These are phyloP conservation scores for Cinara cedri DNA, from an alignment of 2,888 invertebrate genomes.

Conservation along the genomic window DNA sequence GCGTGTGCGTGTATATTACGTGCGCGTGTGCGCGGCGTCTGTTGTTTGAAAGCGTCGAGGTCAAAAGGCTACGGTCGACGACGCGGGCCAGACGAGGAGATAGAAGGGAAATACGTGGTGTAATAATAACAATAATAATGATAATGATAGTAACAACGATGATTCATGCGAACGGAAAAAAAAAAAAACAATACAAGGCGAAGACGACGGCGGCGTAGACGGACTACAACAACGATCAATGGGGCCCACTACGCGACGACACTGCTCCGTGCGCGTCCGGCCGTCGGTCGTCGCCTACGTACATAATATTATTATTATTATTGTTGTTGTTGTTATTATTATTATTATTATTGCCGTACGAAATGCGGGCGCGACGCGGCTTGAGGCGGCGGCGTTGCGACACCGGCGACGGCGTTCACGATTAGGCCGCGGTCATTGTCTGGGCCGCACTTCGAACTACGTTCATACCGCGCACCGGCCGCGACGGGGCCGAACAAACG, in stretches of 20 bases:
- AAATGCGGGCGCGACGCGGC: too few species aligned
- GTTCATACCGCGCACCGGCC: too few species aligned
- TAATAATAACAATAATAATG: background rate
- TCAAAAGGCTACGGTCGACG: conserved; percentile 22
- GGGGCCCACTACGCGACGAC: too few species aligned
- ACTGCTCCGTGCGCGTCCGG: too few species aligned
- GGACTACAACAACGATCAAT: too few species aligned
- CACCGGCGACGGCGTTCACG: too few species aligned
- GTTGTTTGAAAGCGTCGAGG: background rate
- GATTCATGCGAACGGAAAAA: background rate
- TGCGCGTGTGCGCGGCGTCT: background rate
- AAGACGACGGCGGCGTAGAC: background rate
- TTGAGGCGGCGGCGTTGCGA: too few species aligned
- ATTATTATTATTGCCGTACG: too few species aligned
- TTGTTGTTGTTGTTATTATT: background rate
- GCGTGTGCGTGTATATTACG: background rate
- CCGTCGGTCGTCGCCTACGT: background rate
- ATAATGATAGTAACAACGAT: background rate
- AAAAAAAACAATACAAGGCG: background rate
- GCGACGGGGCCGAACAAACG: too few species aligned
- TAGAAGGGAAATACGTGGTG: background rate
- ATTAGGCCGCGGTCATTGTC: too few species aligned
- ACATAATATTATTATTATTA: background rate
- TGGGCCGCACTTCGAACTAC: too few species aligned
- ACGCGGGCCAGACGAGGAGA: background rate